Evolutionary conservation across 1,140 invertebrate species (phyloP).

Genomic region (Listronotus bonariensis): DNA sequence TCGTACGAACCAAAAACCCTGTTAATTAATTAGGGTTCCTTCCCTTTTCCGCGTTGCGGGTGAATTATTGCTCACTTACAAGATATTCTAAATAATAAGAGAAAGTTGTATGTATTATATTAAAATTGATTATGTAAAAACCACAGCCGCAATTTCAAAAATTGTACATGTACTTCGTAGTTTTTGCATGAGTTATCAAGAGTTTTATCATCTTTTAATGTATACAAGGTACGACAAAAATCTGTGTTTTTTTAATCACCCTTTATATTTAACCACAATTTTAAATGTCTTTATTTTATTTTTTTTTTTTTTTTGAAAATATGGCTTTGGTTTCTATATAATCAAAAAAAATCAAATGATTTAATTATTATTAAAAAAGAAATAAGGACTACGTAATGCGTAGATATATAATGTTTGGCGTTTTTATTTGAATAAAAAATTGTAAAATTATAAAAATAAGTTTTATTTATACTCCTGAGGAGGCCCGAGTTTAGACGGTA

Average conservation of each 20-base stretch:
- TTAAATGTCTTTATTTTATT: too few relatives aligned
- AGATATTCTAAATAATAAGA: constrained; percentile 57
- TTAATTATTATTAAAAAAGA: constrained; percentile 43
- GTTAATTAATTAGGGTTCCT: constrained; percentile 18
- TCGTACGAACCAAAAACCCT: constrained; percentile 21
- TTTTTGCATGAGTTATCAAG: too few relatives aligned
- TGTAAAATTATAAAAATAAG: constrained; percentile 18
- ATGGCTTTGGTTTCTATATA: constrained; percentile 16
- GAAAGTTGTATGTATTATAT: constrained; percentile 53
- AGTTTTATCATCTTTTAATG: too few relatives aligned
- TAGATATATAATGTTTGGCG: constrained; percentile 56
- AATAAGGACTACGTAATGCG: constrained; percentile 52
- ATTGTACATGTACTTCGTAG: too few relatives aligned
- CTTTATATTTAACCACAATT: too few relatives aligned
- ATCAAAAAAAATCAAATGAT: constrained; percentile 50
- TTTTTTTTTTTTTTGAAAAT: too few relatives aligned
- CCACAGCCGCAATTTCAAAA: constrained; percentile 1
- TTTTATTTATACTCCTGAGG: background rate
- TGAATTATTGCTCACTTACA: constrained; percentile 56
- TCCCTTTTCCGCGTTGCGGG: constrained; percentile 48
- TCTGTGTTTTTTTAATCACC: too few relatives aligned
- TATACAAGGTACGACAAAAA: too few relatives aligned
- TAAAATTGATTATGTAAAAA: constrained; percentile 29
- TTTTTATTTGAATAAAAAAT: constrained; percentile 57
- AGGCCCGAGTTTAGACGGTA: too few relatives aligned